phyloP scores from a whole-genome alignment of 2,888 invertebrate species.

The Stenotaenia linearis region DNA sequence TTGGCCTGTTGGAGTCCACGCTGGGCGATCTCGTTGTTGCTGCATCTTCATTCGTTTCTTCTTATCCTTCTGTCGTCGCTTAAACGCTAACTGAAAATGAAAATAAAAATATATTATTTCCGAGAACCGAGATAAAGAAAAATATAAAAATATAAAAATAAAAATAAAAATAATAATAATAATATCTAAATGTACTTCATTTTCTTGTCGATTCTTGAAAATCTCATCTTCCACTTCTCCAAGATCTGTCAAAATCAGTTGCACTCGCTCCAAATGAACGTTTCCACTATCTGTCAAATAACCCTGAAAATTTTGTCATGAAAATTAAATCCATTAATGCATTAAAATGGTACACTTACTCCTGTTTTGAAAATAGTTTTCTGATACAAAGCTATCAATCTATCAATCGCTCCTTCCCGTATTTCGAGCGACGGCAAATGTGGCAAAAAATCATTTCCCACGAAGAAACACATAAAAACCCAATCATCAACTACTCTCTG shows the following conservation, averaged over 20 bases:
- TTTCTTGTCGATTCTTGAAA: slow-evolving; percentile 83
- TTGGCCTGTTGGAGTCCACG: slow-evolving; percentile 67
- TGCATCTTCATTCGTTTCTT: slow-evolving; percentile 26
- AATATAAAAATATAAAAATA: no score
- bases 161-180: no score
- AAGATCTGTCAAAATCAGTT: slow-evolving; percentile 87
- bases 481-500: slow-evolving; percentile 88
- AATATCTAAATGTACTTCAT: slow-evolving; percentile 62
- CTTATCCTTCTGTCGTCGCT: slow-evolving; percentile 3
- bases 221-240: slow-evolving; percentile 95
- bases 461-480: slow-evolving; percentile 98
- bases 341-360: slow-evolving; percentile 42
- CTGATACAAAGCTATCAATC: slow-evolving; percentile 88
- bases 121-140: neutral
- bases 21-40: slow-evolving; percentile 48
- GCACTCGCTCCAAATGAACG: slow-evolving; percentile 86
- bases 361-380: slow-evolving; percentile 88
- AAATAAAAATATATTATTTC: neutral
- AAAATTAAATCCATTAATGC: neutral
- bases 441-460: slow-evolving; percentile 97
- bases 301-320: slow-evolving; percentile 55
- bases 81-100: neutral
- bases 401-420: slow-evolving; percentile 91
- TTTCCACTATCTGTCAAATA: slow-evolving; percentile 92
- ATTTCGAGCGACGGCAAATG: slow-evolving; percentile 97